A percentile compares a stretch with the other conserved stretches of the same genome.
Evolutionary conservation across 2,113 vertebrate species (phyloP).

Genomic region (Campylomormyrus tamandua): DNA sequence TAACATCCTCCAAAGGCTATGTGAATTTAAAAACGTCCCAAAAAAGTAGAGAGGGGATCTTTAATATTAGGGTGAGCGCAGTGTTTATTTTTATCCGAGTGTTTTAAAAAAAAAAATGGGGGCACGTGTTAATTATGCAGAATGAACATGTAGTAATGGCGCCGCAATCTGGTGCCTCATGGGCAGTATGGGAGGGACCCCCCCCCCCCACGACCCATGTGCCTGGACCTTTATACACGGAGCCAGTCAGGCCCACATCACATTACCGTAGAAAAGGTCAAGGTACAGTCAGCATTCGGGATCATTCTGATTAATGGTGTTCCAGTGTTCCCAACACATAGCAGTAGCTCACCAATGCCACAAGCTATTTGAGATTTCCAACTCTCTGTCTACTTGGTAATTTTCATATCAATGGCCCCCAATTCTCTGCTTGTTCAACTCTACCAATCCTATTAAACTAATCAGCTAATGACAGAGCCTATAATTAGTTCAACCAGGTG

Average conservation of each 20-base stretch:
- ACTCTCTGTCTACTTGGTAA: not conserved
- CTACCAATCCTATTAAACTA: not conserved
- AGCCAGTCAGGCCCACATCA: not conserved
- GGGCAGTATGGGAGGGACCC: not conserved
- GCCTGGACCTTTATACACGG: not conserved
- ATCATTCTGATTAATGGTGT: not conserved
- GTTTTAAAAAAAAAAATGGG: constrained; percentile 1
- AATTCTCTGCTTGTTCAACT: not conserved
- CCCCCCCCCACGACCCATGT: not conserved
- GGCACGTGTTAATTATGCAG: constrained; percentile 12
- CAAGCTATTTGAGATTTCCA: not conserved
- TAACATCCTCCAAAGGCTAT: constrained; percentile 18
- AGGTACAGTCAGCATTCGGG: not conserved
- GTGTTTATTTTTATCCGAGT: constrained; percentile 25
- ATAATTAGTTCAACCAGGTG: not conserved
- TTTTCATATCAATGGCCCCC: not conserved
- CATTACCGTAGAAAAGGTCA: not conserved
- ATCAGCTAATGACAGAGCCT: not conserved
- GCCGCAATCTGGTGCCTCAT: not conserved
- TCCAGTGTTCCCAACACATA: not conserved
- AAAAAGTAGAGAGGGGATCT: constrained; percentile 14
- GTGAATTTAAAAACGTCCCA: constrained; percentile 9
- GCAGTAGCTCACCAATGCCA: not conserved
- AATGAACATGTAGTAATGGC: not conserved
- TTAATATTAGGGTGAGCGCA: constrained; percentile 9